phyloP scores from a whole-genome alignment of 1,140 invertebrate genomes.

The Onthophagus taurus region DNA sequence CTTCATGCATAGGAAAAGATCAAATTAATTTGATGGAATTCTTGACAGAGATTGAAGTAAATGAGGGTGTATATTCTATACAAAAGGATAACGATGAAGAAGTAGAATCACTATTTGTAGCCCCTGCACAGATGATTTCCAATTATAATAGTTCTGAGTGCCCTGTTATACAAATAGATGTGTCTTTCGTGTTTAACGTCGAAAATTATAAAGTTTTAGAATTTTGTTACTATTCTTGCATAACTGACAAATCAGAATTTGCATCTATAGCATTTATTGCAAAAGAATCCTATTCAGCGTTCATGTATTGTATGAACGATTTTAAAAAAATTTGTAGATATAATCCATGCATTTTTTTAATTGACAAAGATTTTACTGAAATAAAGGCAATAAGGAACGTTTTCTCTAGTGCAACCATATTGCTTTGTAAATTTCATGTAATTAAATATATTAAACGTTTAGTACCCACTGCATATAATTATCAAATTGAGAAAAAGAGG shows the following conservation, averaged over 20 bases:
- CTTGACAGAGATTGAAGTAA: conserved; percentile 4
- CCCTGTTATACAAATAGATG: conserved; percentile 13
- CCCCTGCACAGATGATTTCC: conserved; percentile 1
- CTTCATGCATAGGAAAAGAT: not conserved
- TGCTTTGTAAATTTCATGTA: conserved; percentile 12
- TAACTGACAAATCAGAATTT: conserved; percentile 8
- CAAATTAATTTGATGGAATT: conserved; percentile 9
- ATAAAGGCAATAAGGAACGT: conserved; percentile 9
- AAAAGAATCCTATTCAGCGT: conserved; percentile 4
- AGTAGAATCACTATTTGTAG: conserved; percentile 10
- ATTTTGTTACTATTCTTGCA: conserved; percentile 7
- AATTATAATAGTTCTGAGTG: conserved; percentile 10
- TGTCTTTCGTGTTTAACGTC: conserved; percentile 8
- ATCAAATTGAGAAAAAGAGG: conserved; percentile 2
- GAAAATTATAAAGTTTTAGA: conserved; percentile 11
- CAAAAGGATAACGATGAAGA: conserved; percentile 1
- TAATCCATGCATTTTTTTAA: conserved; percentile 1
- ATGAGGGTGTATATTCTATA: conserved; percentile 1
- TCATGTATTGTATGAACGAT: conserved; percentile 4
- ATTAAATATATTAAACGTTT: conserved; percentile 11
- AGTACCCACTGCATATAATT: conserved; percentile 11
- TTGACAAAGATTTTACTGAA: conserved; percentile 9
- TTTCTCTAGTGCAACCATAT: conserved; percentile 10
- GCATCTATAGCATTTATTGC: conserved; percentile 9
- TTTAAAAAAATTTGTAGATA: conserved; percentile 3